Percentiles rank a stretch among this genome's conserved stretches.
phyloP scores from a whole-genome alignment of 1,140 invertebrate genomes.

The Drosophila littoralis region DNA sequence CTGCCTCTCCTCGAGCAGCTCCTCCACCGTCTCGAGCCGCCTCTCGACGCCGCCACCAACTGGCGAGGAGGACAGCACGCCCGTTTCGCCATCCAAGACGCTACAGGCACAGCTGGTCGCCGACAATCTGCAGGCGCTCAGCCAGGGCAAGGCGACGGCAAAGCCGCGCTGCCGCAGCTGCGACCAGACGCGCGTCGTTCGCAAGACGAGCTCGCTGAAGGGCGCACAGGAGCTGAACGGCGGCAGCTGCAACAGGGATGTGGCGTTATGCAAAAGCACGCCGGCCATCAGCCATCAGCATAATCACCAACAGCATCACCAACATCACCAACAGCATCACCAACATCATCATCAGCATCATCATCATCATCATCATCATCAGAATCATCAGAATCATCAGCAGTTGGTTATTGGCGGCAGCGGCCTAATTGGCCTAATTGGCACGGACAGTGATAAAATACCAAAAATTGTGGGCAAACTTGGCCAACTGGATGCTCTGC shows the following conservation, averaged over 20 bases:
- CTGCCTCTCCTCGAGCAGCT: constrained; percentile 49
- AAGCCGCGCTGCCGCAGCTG: constrained; percentile 55
- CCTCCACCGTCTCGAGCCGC: constrained; percentile 71
- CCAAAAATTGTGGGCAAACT: constrained; percentile 84
- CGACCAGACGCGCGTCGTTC: constrained; percentile 57
- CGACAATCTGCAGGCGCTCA: constrained; percentile 65
- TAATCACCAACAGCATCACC: constrained; percentile 34
- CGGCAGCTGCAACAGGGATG: constrained; percentile 18
- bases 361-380: constrained; percentile 31
- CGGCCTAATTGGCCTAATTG: constrained; percentile 51
- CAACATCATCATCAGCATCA: constrained; percentile 24
- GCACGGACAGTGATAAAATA: constrained; percentile 83
- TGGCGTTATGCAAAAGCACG: constrained; percentile 69
- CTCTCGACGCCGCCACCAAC: constrained; percentile 79
- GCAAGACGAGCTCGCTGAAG: constrained; percentile 76
- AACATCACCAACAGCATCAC: constrained; percentile 7
- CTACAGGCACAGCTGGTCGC: constrained; percentile 69
- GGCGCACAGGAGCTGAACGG: constrained; percentile 63
- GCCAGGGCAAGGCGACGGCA: constrained; percentile 27
- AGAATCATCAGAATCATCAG: constrained; percentile 47
- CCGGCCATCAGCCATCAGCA: constrained; percentile 64
- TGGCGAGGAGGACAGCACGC: constrained; percentile 78
- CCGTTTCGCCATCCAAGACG: constrained; percentile 72
- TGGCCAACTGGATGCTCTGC: constrained; percentile 76
- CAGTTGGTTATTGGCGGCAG: constrained; percentile 67